Evolutionary conservation across 2,888 invertebrate genomes (phyloP), one percentile per base, ranked within the genome.

Genomic region (Deladenus siricidicola): DNA sequence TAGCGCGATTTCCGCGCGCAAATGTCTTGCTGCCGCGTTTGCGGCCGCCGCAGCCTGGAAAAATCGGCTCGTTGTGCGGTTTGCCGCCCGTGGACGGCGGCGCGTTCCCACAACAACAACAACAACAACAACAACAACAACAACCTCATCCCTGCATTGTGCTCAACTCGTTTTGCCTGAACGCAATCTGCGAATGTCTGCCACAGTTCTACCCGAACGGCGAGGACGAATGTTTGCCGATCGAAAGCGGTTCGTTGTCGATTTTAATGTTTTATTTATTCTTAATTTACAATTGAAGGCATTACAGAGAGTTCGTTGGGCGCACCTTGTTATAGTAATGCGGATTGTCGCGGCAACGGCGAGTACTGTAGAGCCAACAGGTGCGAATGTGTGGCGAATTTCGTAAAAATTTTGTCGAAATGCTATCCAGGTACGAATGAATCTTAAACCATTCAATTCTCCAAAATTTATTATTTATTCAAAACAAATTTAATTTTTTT

Each of bases 331-430:
- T 68, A 65, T 21, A 62, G 66, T 24, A 70, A 64, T 19, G 56
- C 57, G 26, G 75, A 76, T 45, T 76, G 76, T 56, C 61, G 56
- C 30, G 76, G 76, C 2, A 60, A 63, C n/a, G 76, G 76, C 14
- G 76, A 76, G 55, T 76, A 67, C 63, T 76, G 76, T 61, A 19
- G 43, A 24, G 43, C 28, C 26, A 48, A 50, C 19, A 59, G 50
- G 24, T 60, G 60, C 39, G 60, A 60, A 24, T 60, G 60, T 28
- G 56, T 68, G n/a, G 34, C 56, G 14, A 45, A 44, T 26, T 62
- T 62, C 63, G 62, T 60, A 23, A 42, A 57, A 26, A 34, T 57
- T 19, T 29, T 30, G 17, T 42, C 29, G 4, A 57, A 57, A 4
- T 57, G 57, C 21, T 51, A 29, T 30, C 57, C 26, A 52, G 53